Evolutionary conservation across 2,113 vertebrate species (phyloP), one percentile per base, ranked within the genome.

Genomic region (Eptesicus fuscus): DNA sequence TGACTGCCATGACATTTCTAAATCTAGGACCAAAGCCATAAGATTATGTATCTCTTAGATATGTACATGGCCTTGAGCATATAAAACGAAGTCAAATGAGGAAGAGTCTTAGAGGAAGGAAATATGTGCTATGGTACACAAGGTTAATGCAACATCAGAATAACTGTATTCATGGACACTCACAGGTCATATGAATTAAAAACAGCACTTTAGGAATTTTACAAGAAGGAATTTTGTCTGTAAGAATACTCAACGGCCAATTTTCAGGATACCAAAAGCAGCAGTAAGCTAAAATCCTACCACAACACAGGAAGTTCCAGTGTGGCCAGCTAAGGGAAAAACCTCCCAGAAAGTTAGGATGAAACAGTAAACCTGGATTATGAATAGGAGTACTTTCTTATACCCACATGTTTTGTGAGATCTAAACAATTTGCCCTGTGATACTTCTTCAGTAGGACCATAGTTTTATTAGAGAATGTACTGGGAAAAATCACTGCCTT

Each of bases 211-310:
- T 35, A 42, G 70, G 74, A 93, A 96, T 93, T 91, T 89, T 89
- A 83, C 88, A 93, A 95, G 95, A 96, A 96, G 89, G 83, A 95
- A 90, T 92, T 40, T 49, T 73, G 23, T 51, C 86, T n/a, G 12
- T 87, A 63, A 79, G 84, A 76, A 73, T 87, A 88, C n/a, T 61
- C 80, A 88, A 84, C 88, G 61, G 76, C 40, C 85, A 94, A 56
- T 88, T 8, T 88, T 56, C 65, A 91, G 88, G 79, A 83, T 40
- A 83, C 14, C 56, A 91, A 95, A 89, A 91, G 30, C 78, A 87
- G 56, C 56, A 90, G 77, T 80, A 94, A 97, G 90, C 76, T 93
- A 95, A 94, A 94, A 93, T 95, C 59, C 59, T 87, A 94, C 30
- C 61, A 89, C 59, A 47, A 93, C 79, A 93, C 40, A 90, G 93